Evolutionary conservation across 2,113 vertebrate genomes (phyloP).

Genomic region (Etia nguti): DNA sequence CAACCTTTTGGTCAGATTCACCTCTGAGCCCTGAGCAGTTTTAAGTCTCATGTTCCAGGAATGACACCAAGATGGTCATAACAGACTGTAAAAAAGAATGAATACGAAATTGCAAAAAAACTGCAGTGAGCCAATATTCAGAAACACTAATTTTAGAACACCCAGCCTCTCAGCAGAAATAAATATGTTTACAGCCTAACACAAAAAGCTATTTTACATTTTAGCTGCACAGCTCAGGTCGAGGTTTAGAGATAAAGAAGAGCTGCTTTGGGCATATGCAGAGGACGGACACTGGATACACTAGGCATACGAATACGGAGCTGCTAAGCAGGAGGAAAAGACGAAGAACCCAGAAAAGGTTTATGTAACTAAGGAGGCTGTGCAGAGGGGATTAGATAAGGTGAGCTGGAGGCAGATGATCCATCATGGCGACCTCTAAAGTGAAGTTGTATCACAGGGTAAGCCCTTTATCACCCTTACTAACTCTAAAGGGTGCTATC

Average conservation of each 20-base stretch:
- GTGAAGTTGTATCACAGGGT: not conserved
- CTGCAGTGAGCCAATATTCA: not conserved
- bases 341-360: not conserved
- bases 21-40: rapidly evolving
- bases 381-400: not conserved
- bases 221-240: not conserved
- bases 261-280: not conserved
- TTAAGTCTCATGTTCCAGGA: rapidly evolving
- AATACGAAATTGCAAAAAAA: not conserved
- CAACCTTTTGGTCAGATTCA: not conserved
- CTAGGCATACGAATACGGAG: not conserved
- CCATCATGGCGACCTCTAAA: not conserved
- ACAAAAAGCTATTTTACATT: not conserved
- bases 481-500: rapidly evolving
- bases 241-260: not conserved
- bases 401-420: not conserved
- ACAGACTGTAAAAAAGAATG: not conserved
- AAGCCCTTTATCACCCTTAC: not conserved
- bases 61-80: not conserved
- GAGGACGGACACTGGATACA: not conserved
- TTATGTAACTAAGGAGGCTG: not conserved
- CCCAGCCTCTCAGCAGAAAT: rapidly evolving
- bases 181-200: not conserved
- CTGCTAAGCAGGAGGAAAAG: not conserved
- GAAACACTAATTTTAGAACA: rapidly evolving